A percentile compares a stretch with the other conserved stretches of the same genome.
Conservation (phyloP, 2,888 invertebrate species). For the Emmelina monodactyla region DNA sequence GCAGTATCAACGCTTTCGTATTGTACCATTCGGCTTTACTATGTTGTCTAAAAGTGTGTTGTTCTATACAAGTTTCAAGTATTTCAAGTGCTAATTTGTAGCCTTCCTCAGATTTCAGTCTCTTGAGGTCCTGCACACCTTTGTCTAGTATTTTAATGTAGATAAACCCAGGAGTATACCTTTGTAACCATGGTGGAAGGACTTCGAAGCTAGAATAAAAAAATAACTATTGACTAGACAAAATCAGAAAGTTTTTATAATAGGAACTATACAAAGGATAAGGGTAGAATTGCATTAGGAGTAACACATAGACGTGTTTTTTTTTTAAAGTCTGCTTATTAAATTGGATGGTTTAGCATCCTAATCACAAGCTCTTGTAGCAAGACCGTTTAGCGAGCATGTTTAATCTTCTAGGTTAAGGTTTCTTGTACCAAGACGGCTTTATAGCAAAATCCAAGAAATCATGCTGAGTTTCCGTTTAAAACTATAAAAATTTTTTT, state of each 20-base stretch:
- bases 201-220: conserved; percentile 29
- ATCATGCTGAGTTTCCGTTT: no score
- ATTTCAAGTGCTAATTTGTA: conserved; percentile 53
- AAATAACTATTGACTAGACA: neutral
- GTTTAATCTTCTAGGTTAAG: no score
- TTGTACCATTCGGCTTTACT: conserved; percentile 64
- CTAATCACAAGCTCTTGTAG: no score
- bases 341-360: no score
- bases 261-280: neutral
- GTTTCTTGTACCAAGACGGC: no score
- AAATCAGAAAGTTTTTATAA: neutral
- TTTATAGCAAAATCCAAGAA: no score
- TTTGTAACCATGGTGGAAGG: conserved; percentile 60
- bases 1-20: conserved; percentile 68
- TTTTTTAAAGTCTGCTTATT: neutral
- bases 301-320: neutral
- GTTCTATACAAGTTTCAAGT: conserved; percentile 55
- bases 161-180: conserved; percentile 62
- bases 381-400: no score
- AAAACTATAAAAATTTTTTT: no score
- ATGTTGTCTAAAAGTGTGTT: conserved; percentile 48
- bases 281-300: neutral
- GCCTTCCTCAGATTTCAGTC: conserved; percentile 19
- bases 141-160: conserved; percentile 42
- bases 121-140: conserved; percentile 46